Evolutionary conservation across 1,140 invertebrate species (phyloP).

Genomic region (Cardiocondyla obscurior): DNA sequence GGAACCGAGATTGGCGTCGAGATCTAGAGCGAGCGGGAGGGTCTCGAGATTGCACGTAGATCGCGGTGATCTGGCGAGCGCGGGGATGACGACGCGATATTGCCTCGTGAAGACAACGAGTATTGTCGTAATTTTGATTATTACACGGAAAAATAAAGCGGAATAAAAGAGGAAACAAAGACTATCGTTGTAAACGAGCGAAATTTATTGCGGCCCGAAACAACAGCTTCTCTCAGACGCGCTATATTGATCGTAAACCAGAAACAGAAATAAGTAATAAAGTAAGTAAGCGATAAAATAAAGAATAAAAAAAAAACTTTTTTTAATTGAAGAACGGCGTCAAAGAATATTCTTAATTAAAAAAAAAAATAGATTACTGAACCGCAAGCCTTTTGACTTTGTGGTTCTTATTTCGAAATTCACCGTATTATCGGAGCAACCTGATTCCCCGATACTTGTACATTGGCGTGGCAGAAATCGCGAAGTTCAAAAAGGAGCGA

Average conservation of each 20-base stretch:
- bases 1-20: conserved; percentile 48
- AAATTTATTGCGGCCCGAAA: not conserved
- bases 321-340: too few species aligned
- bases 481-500: not conserved
- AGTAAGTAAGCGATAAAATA: not conserved
- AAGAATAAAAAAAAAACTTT: not conserved
- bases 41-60: not conserved
- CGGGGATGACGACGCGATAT: not conserved
- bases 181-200: not conserved
- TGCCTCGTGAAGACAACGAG: not conserved
- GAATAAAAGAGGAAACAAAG: not conserved
- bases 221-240: not conserved
- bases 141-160: not conserved
- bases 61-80: not conserved
- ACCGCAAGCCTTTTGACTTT: not conserved
- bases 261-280: not conserved
- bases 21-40: not conserved
- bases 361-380: too few species aligned
- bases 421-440: not conserved
- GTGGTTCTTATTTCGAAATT: not conserved
- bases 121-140: conserved; percentile 2
- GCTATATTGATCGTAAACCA: not conserved
- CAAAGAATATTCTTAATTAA: too few species aligned
- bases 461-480: not conserved
- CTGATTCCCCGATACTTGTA: not conserved